Evolutionary conservation across 2,888 invertebrate genomes (phyloP).

Genomic region (Caenorhabditis uteleia): DNA sequence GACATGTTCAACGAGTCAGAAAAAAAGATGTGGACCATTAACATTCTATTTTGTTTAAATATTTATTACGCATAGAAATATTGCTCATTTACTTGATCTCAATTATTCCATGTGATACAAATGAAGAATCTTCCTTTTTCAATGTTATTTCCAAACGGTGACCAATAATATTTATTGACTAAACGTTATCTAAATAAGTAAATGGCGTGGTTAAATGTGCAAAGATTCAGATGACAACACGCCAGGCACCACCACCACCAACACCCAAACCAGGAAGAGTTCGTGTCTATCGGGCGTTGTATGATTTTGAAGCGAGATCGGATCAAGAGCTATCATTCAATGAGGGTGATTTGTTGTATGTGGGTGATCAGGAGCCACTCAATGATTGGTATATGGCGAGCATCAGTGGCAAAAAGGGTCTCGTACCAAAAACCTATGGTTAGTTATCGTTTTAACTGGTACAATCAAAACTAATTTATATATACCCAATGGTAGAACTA

Average conservation of each 20-base stretch:
- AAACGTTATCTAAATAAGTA: no score
- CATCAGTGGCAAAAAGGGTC: conserved; percentile 52
- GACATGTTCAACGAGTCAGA: conserved; percentile 28
- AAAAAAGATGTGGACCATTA: conserved; percentile 30
- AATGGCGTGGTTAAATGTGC: no score
- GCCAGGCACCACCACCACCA: conserved; percentile 49
- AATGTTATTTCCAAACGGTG: no score
- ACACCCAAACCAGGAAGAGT: conserved; percentile 66
- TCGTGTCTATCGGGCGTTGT: conserved; percentile 59
- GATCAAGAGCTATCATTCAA: conserved; percentile 76
- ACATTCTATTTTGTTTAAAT: conserved; percentile 29
- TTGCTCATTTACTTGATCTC: no score
- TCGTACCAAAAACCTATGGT: conserved; percentile 59
- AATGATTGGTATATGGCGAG: conserved; percentile 57
- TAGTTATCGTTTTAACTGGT: not conserved
- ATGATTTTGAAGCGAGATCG: conserved; percentile 55
- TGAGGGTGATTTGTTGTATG: conserved; percentile 75
- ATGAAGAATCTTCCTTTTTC: no score
- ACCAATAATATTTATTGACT: no score
- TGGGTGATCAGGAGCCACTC: conserved; percentile 56
- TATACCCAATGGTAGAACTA: not conserved
- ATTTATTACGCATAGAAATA: no score
- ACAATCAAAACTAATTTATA: no score
- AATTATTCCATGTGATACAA: no score
- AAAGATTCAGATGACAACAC: conserved; percentile 4